Percentiles rank a stretch among this genome's conserved stretches.
Evolutionary conservation across 2,797 vertebrate species (phyloP).

Genomic region (Rallus crepitans): DNA sequence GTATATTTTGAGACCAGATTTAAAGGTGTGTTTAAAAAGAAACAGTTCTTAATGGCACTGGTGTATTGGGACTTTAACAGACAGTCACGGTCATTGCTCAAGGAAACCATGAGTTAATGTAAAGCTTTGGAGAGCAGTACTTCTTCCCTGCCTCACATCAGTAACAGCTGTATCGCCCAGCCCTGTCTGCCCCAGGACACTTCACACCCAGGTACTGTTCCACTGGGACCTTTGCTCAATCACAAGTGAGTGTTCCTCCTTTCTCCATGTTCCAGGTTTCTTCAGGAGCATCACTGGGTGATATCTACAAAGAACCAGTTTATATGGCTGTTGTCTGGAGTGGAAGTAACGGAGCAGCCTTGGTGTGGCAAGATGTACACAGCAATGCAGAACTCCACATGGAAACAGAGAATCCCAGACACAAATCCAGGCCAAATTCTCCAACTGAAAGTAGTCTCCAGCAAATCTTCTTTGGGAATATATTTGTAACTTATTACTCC

Average conservation of each 20-base stretch:
- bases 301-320: neutral
- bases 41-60: neutral
- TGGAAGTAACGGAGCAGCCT: neutral
- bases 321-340: neutral
- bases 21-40: neutral
- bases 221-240: neutral
- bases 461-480: neutral
- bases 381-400: rapidly evolving
- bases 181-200: neutral
- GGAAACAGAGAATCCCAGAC: neutral
- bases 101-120: neutral
- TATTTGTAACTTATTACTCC: neutral
- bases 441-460: neutral
- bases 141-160: rapidly evolving
- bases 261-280: neutral
- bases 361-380: neutral
- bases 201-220: neutral
- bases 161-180: neutral
- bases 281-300: neutral
- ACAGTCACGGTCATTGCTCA: neutral
- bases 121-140: neutral
- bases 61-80: neutral
- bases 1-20: neutral
- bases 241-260: neutral
- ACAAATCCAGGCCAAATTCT: neutral